A percentile compares a stretch with the other conserved stretches of the same genome.
Evolutionary conservation across 2,113 vertebrate species (phyloP).

Genomic region (Columba livia): DNA sequence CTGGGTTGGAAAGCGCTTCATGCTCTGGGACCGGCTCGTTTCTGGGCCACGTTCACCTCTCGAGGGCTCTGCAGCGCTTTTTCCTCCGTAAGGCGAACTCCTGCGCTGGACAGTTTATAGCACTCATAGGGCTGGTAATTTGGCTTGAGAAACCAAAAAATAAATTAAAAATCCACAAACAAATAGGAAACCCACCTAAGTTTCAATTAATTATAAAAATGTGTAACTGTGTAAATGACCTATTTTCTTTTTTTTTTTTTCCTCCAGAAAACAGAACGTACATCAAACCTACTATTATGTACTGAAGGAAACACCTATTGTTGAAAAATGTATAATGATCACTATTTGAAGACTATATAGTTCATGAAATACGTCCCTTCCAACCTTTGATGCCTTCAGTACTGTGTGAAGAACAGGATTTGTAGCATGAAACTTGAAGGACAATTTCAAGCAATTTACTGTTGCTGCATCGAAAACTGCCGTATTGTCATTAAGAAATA

Average conservation of each 20-base stretch:
- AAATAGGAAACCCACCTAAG: background rate
- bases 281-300: conserved; percentile 83
- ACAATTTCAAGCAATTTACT: conserved; percentile 54
- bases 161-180: background rate
- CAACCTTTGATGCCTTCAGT: conserved; percentile 69
- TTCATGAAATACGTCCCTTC: conserved; percentile 51
- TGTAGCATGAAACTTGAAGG: conserved; percentile 67
- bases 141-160: background rate
- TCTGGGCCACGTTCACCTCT: accelerated
- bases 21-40: accelerated
- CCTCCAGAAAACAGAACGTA: conserved; percentile 79
- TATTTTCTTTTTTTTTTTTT: background rate
- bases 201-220: background rate
- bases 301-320: conserved; percentile 71
- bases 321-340: conserved; percentile 42
- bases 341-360: conserved; percentile 52
- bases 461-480: conserved; percentile 70
- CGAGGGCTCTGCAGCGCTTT: background rate
- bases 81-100: background rate
- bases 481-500: conserved; percentile 27
- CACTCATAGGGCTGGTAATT: background rate
- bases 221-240: background rate
- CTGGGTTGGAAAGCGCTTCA: accelerated
- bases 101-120: accelerated
- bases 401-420: conserved; percentile 53